A percentile compares a stretch with the other conserved stretches of the same genome.
Evolutionary conservation across 2,797 vertebrate species (phyloP).

Genomic region (Siniperca obscura): DNA sequence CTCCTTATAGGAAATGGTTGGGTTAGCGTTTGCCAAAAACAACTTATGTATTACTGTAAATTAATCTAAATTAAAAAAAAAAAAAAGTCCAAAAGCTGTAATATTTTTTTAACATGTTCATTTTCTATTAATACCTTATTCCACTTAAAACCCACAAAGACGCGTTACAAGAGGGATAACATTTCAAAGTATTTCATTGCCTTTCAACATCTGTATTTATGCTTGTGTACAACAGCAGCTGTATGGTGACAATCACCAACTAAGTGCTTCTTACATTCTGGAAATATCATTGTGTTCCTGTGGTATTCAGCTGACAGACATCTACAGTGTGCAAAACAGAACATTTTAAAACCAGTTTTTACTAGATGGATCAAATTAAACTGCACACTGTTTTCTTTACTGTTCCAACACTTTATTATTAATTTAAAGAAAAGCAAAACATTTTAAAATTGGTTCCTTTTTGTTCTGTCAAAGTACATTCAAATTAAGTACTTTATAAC

Average conservation of each 20-base stretch:
- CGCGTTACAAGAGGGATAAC: slow-evolving; percentile 1
- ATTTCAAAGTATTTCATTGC: background rate
- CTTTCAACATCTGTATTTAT: background rate
- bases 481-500: slow-evolving; percentile 69
- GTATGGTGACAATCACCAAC: background rate
- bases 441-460: slow-evolving; percentile 74
- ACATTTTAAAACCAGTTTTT: background rate
- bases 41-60: slow-evolving; percentile 37
- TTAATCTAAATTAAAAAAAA: slow-evolving; percentile 31
- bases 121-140: slow-evolving; percentile 23
- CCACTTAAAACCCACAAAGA: background rate
- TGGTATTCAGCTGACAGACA: background rate
- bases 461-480: slow-evolving; percentile 78
- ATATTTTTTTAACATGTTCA: background rate
- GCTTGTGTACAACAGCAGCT: background rate
- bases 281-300: background rate
- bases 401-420: slow-evolving; percentile 76
- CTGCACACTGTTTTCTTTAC: background rate
- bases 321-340: background rate
- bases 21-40: slow-evolving; percentile 28
- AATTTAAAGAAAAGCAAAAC: slow-evolving; percentile 75
- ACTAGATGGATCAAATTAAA: slow-evolving; percentile 10
- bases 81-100: background rate
- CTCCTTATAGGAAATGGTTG: slow-evolving; percentile 18
- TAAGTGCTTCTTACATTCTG: background rate